phyloP scores from a whole-genome alignment of 2,113 vertebrate genomes.

The Pithys albifrons region DNA sequence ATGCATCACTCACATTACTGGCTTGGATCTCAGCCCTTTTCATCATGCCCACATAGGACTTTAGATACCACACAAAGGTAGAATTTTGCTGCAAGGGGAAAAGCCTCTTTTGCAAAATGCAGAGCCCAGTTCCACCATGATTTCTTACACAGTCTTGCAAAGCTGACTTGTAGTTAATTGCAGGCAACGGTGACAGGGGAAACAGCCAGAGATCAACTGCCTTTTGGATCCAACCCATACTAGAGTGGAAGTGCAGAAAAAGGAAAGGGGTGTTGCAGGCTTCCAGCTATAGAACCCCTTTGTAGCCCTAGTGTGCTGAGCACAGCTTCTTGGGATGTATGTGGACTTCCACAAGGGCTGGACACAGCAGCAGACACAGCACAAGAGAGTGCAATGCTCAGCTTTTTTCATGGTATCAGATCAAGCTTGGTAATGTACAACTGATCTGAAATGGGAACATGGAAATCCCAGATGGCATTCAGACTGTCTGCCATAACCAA shows the following conservation, averaged over 20 bases:
- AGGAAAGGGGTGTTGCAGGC: not conserved
- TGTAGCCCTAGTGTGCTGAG: not conserved
- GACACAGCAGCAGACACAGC: not conserved
- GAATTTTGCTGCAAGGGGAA: not conserved
- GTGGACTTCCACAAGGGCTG: not conserved
- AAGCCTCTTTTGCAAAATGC: not conserved
- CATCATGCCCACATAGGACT: accelerated
- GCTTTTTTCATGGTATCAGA: not conserved
- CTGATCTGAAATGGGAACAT: not conserved
- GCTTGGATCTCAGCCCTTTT: not conserved
- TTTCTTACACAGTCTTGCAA: not conserved
- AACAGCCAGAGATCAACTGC: not conserved
- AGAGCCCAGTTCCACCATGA: not conserved
- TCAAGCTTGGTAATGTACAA: not conserved
- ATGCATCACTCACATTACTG: not conserved
- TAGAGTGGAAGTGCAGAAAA: not conserved
- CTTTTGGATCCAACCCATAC: not conserved
- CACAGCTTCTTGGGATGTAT: not conserved
- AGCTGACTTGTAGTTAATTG: not conserved
- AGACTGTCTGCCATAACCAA: not conserved
- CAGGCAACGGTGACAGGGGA: not conserved
- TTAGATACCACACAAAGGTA: not conserved
- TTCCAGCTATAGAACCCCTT: not conserved
- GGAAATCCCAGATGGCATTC: not conserved
- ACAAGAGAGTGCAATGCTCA: not conserved